A percentile compares a stretch with the other conserved stretches of the same genome.
These are phyloP conservation scores for Boloria selene DNA, from an alignment of 2,888 invertebrate genomes.

Conservation along the genomic window DNA sequence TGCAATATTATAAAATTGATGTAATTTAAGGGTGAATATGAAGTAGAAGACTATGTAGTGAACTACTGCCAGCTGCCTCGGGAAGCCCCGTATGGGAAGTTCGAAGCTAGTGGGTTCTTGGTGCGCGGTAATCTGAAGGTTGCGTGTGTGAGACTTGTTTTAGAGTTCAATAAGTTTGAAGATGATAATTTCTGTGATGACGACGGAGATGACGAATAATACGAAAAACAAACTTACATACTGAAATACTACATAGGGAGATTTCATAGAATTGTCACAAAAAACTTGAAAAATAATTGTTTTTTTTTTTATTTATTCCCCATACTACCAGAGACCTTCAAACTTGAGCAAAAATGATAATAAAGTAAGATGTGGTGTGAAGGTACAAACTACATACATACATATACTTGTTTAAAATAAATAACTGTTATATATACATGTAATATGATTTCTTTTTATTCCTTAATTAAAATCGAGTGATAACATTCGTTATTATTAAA, in stretches of 20 bases:
- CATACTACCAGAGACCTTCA: too few relatives aligned
- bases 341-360: too few relatives aligned
- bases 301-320: too few relatives aligned
- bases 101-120: conserved; percentile 44
- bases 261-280: too few relatives aligned
- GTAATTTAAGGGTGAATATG: conserved; percentile 50
- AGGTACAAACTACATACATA: too few relatives aligned
- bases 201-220: not conserved
- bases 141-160: conserved; percentile 43
- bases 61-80: conserved; percentile 56
- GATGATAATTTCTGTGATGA: conserved; percentile 36
- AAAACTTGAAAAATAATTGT: too few relatives aligned
- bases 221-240: not conserved
- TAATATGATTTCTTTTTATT: too few relatives aligned
- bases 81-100: conserved; percentile 52
- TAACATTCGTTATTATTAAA: too few relatives aligned
- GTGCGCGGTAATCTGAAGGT: conserved; percentile 40
- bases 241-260: not conserved
- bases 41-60: conserved; percentile 48
- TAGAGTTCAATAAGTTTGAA: conserved; percentile 44
- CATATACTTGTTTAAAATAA: too few relatives aligned
- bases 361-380: too few relatives aligned
- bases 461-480: too few relatives aligned
- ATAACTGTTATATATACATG: too few relatives aligned
- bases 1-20: not conserved